Evolutionary conservation across 2,888 invertebrate species (phyloP).

Genomic region (Pelosia muscerda): DNA sequence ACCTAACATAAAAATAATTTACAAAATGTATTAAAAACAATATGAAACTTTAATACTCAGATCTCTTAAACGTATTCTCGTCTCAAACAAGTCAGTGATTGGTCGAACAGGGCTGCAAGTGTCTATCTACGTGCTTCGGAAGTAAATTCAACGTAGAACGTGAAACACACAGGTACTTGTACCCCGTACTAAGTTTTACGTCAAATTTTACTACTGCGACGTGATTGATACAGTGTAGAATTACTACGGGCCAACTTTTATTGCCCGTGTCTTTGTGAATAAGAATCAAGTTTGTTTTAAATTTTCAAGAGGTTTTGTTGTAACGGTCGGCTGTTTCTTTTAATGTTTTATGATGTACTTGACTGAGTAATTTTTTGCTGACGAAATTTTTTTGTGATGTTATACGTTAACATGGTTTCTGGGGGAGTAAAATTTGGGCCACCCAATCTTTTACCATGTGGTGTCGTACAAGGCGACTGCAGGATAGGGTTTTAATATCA

Average conservation of each 20-base stretch:
- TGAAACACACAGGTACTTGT: slow-evolving; percentile 39
- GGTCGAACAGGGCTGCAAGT: slow-evolving; percentile 81
- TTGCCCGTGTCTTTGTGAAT: slow-evolving; percentile 52
- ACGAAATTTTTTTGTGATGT: background rate
- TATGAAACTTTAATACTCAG: slow-evolving; percentile 62
- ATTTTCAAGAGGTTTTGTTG: slow-evolving; percentile 47
- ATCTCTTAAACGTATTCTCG: slow-evolving; percentile 77
- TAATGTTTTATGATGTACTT: slow-evolving; percentile 39
- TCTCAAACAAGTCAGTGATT: slow-evolving; percentile 79
- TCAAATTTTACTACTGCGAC: slow-evolving; percentile 65
- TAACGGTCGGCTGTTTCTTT: slow-evolving; percentile 25
- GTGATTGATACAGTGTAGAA: slow-evolving; percentile 67
- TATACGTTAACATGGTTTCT: no score
- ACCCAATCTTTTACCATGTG: no score
- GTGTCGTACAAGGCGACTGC: no score
- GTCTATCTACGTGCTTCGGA: slow-evolving; percentile 76
- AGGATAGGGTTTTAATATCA: no score
- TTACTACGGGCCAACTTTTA: slow-evolving; percentile 57
- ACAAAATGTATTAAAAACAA: slow-evolving; percentile 27
- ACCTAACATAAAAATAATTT: background rate
- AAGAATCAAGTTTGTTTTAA: slow-evolving; percentile 55
- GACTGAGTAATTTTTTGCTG: slow-evolving; percentile 22
- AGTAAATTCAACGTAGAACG: slow-evolving; percentile 55
- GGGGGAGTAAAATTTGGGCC: no score
- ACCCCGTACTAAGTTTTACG: slow-evolving; percentile 61